Evolutionary conservation across 2,797 vertebrate genomes (phyloP), one percentile per base, ranked within the genome.

Genomic region (Anolis apletophallus): DNA sequence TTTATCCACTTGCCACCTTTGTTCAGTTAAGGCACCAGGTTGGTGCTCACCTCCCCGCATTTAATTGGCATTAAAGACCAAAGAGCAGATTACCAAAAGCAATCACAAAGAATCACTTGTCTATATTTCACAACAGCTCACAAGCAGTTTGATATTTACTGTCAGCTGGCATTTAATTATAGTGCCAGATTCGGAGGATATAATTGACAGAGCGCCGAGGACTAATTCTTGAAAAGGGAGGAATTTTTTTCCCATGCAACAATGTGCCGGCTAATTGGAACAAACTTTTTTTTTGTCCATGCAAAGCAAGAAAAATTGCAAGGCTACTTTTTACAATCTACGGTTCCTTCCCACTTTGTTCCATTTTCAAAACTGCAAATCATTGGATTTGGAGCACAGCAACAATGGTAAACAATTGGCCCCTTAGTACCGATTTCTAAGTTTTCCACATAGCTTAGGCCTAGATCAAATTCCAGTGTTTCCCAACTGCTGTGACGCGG

Each of bases 81-180:
- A 93, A 93, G 92, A 95, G 92, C 90, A 93, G 94, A 95, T 95
- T 95, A 95, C 92, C 89, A 91, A 93, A 93, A 93, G 86, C 94
- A 95, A 94, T 94, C 93, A 93, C 92, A 94, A 92, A 87, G 84
- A 93, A 94, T 92, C 94, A 95, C 94, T 95, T 94, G 94, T 94
- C 95, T 94, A 74, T 93, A 92, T 91, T 93, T 94, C 85, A 12
- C 93, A 91, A 90, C 61, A 7, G 91, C 91, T 91, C 91, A 83
- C 89, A 83, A 94, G 92, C 93, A 93, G 94, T 94, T 94, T 95
- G 94, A 94, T 95, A 95, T 95, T 95, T 94, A 92, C 95, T 94
- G 94, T 95, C 95, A 94, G 93, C 93, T 95, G 94, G 94, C 93
- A 94, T 95, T 94, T 94, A 94, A 95, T 95, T 95, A 95, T 90